Base-by-base conservation (phyloP, 2,888 invertebrate species). In the Apeira syringaria region DNA sequence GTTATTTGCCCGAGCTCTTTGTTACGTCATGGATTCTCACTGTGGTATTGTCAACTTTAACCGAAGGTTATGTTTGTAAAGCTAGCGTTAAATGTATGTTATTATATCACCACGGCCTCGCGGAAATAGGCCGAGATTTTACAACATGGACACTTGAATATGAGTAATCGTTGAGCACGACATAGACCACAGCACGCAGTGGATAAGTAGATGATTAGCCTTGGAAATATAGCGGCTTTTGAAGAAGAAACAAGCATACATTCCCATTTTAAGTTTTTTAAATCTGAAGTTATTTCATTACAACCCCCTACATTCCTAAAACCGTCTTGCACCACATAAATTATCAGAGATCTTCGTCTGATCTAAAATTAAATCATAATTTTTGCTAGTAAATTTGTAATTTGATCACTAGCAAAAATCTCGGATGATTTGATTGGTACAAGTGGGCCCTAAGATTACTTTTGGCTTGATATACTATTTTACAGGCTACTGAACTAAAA, bases 51-150 rank as follows among this genome's bases (percentile, higher is more conserved):
- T 35, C 40, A 17, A 9, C 24, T 8, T 3, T 3, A 25, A 18
- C 20, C 27, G 55, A 58, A 58, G 57, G 57, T 47, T 52, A 47
- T 26, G 32, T 50, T 51, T 47, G 46, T 48, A 41, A 45, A 45
- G 34, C 47, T 48, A 50, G 44, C 43, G 32, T 47, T 47, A 47
- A 53, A 57, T 47, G 44, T 57, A 27, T 56, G 50, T 56, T 53
- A 50, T 56, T 52, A 52, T 53, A 58, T 51, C 56, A 50, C 47
- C 10, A 40, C 44, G 58, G 52, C 58, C 56, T 56, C 53, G 56
- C 47, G 41, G 47, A 52, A 37, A 51, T 50, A 53, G 51, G 46
- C 53, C 51, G 34, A 50, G 34, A 59, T 57, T 64, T 53, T 57
- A 54, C 56, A 59, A 53, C 53, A 47, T 35, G 38, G 34, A 42